phyloP scores from a whole-genome alignment of 2,888 invertebrate species.

The Netelia melanura region DNA sequence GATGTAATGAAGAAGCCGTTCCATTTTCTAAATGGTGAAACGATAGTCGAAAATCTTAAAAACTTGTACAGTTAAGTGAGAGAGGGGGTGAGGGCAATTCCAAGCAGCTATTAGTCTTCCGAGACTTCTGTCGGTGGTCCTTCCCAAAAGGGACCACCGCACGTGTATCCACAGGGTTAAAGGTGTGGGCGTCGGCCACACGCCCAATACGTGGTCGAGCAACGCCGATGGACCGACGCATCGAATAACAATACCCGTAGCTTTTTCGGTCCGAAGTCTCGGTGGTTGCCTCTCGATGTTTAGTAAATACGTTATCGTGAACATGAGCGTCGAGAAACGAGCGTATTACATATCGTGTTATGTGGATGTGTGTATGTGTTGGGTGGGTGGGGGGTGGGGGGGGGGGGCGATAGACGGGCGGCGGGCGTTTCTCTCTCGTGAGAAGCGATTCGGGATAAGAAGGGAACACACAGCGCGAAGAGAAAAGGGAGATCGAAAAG shows the following conservation, averaged over 20 bases:
- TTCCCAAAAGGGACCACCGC: conserved; percentile 56
- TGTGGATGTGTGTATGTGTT: neutral
- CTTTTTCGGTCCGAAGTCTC: conserved; percentile 55
- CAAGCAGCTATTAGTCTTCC: conserved; percentile 58
- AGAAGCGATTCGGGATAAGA: conserved; percentile 67
- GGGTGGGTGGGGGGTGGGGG: too few species aligned
- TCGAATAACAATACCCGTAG: conserved; percentile 49
- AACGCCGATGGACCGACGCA: conserved; percentile 38
- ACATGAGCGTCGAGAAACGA: conserved; percentile 47
- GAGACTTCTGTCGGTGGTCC: conserved; percentile 54
- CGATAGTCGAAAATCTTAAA: conserved; percentile 13
- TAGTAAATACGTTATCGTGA: conserved; percentile 75
- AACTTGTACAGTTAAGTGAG: neutral
- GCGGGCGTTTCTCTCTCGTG: conserved; percentile 60
- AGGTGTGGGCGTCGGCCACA: conserved; percentile 52
- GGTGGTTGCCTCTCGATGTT: conserved; percentile 60
- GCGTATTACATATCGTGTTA: neutral
- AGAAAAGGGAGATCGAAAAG: conserved; percentile 49
- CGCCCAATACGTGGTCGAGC: conserved; percentile 8
- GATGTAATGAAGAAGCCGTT: conserved; percentile 1
- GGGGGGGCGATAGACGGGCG: conserved; percentile 41
- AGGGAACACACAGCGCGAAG: conserved; percentile 27
- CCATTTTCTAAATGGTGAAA: conserved; percentile 19
- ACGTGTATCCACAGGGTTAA: conserved; percentile 36
- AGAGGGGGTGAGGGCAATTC: conserved; percentile 30